Evolutionary conservation across 2,888 invertebrate genomes (phyloP), one percentile per base, ranked within the genome.

Genomic region (Drosophila mimica): DNA sequence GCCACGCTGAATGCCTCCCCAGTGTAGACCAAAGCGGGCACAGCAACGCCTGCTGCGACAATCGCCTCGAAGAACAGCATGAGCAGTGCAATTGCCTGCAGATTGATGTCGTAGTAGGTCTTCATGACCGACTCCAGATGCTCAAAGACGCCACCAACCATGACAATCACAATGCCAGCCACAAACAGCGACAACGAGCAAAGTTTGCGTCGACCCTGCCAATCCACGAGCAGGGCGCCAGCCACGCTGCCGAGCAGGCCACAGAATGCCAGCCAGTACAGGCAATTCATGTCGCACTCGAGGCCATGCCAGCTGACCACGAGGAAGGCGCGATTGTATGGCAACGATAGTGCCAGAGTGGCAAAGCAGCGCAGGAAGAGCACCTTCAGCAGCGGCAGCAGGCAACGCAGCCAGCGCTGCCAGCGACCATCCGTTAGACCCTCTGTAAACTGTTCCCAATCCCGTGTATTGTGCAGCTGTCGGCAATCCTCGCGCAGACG

Each of bases 1-100:
- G 86, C 74, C 33, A 88, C 64, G 2, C 90, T 88, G 33, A 92
- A 92, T 2, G 93, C 93, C 60, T 92, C 93, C 4, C 91, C 82
- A 4, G 92, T 81, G 48, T 93, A 92, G 30, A 92, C 82, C 11
- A 88, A 75, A 0, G 92, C 88, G 9, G 88, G 86, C 15, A 91
- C 82, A 0, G 91, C 91, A 57, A 93, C 86, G 20, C 92, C 93
- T 4, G 74, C 79, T 2, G 91, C 82, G 17, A 89, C 88, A n/a
- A 92, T 74, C 0, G 88, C 70, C 75, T 91, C 91, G 63, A 92
- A 92, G 34, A 89, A 63, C 2, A 92, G 74, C 78, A 92, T 82
- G 4, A 93, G 68, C 7, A 84, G 68, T 0, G 92, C 83, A 57
- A 88, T 81, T 48, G 83, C 83, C 68, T 88, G 83, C 25, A 89